Evolutionary conservation across 92 coral and sea anemone genomes (phyloP).

Genomic region (Epizoanthus ramosus): DNA sequence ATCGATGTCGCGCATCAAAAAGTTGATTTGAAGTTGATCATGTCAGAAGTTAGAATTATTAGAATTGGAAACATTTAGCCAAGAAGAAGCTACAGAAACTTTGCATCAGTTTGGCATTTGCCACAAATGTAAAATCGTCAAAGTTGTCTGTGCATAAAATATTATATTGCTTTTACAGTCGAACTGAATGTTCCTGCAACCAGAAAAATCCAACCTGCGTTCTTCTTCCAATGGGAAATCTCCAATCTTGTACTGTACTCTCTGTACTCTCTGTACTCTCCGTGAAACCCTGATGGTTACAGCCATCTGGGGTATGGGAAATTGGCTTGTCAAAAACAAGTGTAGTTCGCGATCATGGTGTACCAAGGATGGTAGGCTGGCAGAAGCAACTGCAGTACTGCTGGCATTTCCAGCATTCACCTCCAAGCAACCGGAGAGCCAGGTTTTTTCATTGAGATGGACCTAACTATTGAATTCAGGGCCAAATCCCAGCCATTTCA

Average conservation of each 20-base stretch:
- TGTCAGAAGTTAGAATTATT: no score
- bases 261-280: not conserved
- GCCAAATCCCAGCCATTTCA: conserved; percentile 3
- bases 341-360: not conserved
- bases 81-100: no score
- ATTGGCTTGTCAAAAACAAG: not conserved
- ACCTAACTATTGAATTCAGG: not conserved
- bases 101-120: no score
- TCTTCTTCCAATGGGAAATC: not conserved
- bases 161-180: no score
- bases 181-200: not conserved
- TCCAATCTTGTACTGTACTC: not conserved
- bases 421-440: not conserved
- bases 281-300: not conserved
- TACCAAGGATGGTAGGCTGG: not conserved
- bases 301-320: not conserved
- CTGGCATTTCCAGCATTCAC: not conserved
- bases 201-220: not conserved
- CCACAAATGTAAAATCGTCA: no score
- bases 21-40: no score
- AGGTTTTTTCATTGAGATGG: not conserved
- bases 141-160: no score
- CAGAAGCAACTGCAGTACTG: conserved; percentile 1
- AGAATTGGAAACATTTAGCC: no score
- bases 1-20: no score